These are phyloP conservation scores for Macquaria australasica DNA, from an alignment of 2,113 vertebrate genomes.

Conservation along the genomic window DNA sequence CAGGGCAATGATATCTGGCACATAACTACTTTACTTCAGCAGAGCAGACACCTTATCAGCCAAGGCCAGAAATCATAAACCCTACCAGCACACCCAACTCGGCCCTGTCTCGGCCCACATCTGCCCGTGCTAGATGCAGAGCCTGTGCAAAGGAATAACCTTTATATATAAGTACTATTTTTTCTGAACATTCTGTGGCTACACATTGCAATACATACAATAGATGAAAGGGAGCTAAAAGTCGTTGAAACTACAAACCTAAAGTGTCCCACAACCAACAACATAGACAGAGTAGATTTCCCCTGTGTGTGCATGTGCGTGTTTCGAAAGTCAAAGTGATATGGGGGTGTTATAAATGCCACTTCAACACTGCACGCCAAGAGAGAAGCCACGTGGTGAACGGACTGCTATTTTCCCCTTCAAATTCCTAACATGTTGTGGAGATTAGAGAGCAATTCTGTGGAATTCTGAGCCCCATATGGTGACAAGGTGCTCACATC, in stretches of 20 bases:
- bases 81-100: neutral
- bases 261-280: neutral
- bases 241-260: neutral
- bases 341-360: slow-evolving; percentile 39
- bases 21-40: slow-evolving; percentile 19
- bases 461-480: slow-evolving; percentile 74
- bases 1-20: slow-evolving; percentile 39
- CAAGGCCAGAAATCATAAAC: slow-evolving; percentile 11
- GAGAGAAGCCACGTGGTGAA: slow-evolving; percentile 52
- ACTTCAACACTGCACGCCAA: slow-evolving; percentile 35
- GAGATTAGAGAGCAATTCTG: slow-evolving; percentile 75
- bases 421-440: slow-evolving; percentile 77
- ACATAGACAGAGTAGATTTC: neutral
- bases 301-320: neutral
- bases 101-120: neutral
- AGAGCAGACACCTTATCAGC: neutral
- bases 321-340: slow-evolving; percentile 21
- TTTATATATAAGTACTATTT: neutral
- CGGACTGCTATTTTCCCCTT: slow-evolving; percentile 58
- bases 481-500: slow-evolving; percentile 73
- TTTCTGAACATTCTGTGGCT: neutral
- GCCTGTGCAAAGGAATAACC: neutral
- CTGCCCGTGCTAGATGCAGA: fast-evolving
- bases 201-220: neutral
- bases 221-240: neutral